These are phyloP conservation scores for Arnoldichthys spilopterus DNA, from an alignment of 2,797 vertebrate genomes.

Conservation along the genomic window DNA sequence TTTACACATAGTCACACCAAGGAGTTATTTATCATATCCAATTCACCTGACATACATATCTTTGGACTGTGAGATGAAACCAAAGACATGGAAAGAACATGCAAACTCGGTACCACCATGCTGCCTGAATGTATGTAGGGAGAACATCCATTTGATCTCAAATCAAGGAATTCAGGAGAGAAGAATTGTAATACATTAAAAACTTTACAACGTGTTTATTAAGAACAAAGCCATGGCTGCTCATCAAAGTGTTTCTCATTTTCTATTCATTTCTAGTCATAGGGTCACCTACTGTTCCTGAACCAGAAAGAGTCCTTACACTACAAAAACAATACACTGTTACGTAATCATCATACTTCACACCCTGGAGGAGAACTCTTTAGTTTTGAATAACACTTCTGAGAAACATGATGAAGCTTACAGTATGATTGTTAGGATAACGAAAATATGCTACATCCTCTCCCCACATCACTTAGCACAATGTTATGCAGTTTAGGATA, in stretches of 20 bases:
- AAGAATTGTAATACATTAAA: slow-evolving; percentile 41
- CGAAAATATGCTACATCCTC: background rate
- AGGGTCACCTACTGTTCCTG: slow-evolving; percentile 29
- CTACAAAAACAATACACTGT: background rate
- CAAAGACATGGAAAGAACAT: too few species aligned
- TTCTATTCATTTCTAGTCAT: slow-evolving; percentile 1
- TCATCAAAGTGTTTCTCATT: background rate
- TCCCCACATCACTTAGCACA: too few species aligned
- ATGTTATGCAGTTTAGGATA: too few species aligned
- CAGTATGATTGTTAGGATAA: background rate
- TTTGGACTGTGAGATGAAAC: too few species aligned
- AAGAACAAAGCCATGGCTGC: slow-evolving; percentile 22
- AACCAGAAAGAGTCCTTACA: background rate
- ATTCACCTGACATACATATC: too few species aligned
- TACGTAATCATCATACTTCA: slow-evolving; percentile 21
- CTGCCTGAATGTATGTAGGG: too few species aligned
- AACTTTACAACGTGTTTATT: slow-evolving; percentile 43
- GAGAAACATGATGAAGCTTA: background rate
- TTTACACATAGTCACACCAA: too few species aligned
- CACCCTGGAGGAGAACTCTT: background rate
- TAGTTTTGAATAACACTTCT: background rate
- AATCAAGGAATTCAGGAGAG: slow-evolving; percentile 36
- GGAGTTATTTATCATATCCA: too few species aligned
- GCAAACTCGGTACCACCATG: too few species aligned
- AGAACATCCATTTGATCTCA: slow-evolving; percentile 42